Evolutionary conservation across 2,888 invertebrate species (phyloP), one percentile per base, ranked within the genome.

Genomic region (Diarsia rubi): DNA sequence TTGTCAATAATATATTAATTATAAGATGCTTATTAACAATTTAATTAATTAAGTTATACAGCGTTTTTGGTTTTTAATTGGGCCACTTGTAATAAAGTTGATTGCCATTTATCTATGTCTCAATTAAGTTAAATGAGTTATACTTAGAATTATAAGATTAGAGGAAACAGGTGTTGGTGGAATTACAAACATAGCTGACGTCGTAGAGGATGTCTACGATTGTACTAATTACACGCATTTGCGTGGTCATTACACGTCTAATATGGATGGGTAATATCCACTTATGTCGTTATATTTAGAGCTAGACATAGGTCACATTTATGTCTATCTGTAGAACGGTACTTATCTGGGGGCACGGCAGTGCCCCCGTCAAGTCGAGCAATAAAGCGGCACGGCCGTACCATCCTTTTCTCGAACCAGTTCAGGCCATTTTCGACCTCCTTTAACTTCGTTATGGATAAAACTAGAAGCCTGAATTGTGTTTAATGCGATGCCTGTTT

Each of bases 21-120:
- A 79, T 79, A 57, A 82, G 75, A 85, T 83, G 84, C 87, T 88
- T 89, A 89, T 88, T 90, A 86, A 89, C 83, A 86, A 86, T 84
- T 89, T 86, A 89, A 91, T 91, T 88, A 85, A 85, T 82, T 81
- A 87, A 86, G 75, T 85, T 69, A 73, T 74, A 85, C 80, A 77
- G 78, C 83, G 81, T 84, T 79, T 84, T 83, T 88, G 79, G 78
- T 73, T 88, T 88, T 87, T 90, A 89, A 90, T 90, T 88, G 89
- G 88, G 79, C 75, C 79, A 84, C 76, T 86, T 78, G 80, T 88
- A 86, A 88, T 89, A 90, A 90, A 89, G 81, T 87, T 90, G 88
- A 91, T 88, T 83, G 86, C 73, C 83, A 75, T 83, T 90, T 91
- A 90, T 91, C 89, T 89, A 88, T 85, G 78, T 88, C 88, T 89